phyloP scores from a whole-genome alignment of 2,113 vertebrate genomes.

The Chionodraco myersi region DNA sequence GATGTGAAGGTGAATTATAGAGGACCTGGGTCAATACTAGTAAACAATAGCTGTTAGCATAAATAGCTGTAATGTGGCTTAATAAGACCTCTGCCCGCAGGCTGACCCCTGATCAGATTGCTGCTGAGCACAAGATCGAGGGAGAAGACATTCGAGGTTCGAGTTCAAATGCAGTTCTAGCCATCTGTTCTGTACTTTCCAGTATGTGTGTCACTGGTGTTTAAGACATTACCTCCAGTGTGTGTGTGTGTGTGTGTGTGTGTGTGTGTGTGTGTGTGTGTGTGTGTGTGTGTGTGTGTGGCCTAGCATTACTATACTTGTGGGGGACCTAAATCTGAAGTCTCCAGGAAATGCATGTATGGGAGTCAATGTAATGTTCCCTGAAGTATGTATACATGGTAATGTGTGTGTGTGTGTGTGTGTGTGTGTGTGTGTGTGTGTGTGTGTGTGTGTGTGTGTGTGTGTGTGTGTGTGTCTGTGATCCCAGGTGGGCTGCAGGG shows the following conservation, averaged over 20 bases:
- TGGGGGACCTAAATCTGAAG: too few species aligned
- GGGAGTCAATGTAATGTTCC: too few species aligned
- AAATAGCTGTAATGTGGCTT: constrained; percentile 1
- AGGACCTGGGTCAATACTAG: neutral
- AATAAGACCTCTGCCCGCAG: constrained; percentile 13
- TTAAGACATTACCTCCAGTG: too few species aligned
- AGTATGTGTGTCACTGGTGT: neutral
- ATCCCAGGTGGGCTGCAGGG: constrained; percentile 70
- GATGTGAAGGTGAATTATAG: neutral
- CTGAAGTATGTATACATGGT: too few species aligned
- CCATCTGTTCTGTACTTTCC: neutral
- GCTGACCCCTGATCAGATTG: constrained; percentile 13
- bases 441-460: neutral
- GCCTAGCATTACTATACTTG: too few species aligned
- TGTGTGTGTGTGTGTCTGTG: constrained; percentile 54
- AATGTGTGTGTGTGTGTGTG: neutral
- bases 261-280: too few species aligned
- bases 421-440: constrained; percentile 4
- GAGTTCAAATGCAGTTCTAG: neutral
- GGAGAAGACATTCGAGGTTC: neutral
- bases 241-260: too few species aligned
- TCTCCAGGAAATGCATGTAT: too few species aligned
- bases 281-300: too few species aligned
- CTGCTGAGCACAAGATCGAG: neutral
- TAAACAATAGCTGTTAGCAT: constrained; percentile 25